phyloP scores from a whole-genome alignment of 2,113 vertebrate genomes.

The Lophura nycthemera region DNA sequence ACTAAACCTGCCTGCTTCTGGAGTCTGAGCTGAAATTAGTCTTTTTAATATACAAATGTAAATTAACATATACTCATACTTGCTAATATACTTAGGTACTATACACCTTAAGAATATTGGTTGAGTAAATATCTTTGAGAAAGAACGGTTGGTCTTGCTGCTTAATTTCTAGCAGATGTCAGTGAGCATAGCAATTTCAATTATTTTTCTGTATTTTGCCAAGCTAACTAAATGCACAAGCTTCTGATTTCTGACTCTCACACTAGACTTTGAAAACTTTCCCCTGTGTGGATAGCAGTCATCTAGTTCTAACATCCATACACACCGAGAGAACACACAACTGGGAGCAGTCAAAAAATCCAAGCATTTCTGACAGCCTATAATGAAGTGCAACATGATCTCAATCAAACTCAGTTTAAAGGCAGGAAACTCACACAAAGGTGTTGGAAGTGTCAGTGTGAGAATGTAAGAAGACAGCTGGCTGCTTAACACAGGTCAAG shows the following conservation, averaged over 20 bases:
- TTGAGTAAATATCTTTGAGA: not conserved
- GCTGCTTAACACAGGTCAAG: not conserved
- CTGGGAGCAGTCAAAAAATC: not conserved
- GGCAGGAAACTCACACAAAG: not conserved
- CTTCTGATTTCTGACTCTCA: not conserved
- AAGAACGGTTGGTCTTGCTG: not conserved
- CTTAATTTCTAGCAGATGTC: not conserved
- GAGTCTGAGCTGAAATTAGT: not conserved
- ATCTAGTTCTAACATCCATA: not conserved
- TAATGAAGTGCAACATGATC: not conserved
- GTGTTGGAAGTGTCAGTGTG: not conserved
- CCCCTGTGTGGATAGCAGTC: rapidly evolving
- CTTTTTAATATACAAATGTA: not conserved
- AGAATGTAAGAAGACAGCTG: not conserved
- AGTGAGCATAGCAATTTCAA: not conserved
- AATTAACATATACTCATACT: too few species aligned
- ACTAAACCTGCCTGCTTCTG: not conserved
- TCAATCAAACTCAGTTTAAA: not conserved
- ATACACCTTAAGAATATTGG: not conserved
- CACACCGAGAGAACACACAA: not conserved
- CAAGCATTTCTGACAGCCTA: not conserved
- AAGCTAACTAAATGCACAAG: not conserved
- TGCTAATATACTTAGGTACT: not conserved
- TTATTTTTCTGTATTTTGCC: not conserved
- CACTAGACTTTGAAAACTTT: not conserved